Conservation (phyloP, 2,888 invertebrate genomes). For the Dichetophora obliterata region DNA sequence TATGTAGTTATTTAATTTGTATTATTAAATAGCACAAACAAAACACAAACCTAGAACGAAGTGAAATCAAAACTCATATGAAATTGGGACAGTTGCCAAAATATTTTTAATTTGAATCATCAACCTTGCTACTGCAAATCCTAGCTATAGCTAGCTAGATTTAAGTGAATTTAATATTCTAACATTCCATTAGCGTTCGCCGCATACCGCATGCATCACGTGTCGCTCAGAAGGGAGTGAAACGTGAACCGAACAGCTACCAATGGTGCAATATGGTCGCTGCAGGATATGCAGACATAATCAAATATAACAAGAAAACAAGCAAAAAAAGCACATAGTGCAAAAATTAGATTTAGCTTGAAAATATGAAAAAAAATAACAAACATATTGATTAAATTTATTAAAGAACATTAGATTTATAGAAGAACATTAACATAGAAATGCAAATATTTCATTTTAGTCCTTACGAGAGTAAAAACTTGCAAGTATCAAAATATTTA, state of each 20-base stretch:
- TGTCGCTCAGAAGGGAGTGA: neutral
- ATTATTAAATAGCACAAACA: neutral
- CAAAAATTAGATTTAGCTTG: neutral
- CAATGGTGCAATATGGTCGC: constrained; percentile 3
- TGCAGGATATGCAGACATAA: constrained; percentile 20
- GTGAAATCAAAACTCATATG: neutral
- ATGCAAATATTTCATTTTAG: too few species aligned
- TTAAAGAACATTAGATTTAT: too few species aligned
- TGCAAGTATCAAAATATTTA: too few species aligned
- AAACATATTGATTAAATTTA: neutral
- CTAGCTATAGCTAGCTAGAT: neutral
- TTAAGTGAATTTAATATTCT: constrained; percentile 2
- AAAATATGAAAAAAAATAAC: neutral
- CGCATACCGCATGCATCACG: constrained; percentile 13
- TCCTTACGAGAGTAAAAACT: too few species aligned
- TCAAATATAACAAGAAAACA: neutral
- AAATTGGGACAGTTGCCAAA: constrained; percentile 29
- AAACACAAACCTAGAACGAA: neutral
- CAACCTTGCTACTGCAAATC: constrained; percentile 23
- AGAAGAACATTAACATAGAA: too few species aligned
- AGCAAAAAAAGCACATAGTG: neutral
- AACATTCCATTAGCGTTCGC: constrained; percentile 8
- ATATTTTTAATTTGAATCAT: constrained; percentile 7
- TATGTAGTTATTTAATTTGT: neutral
- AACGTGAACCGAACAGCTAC: neutral